Base-by-base conservation (phyloP, 2,797 vertebrate species). In the Nannoperca australis region DNA sequence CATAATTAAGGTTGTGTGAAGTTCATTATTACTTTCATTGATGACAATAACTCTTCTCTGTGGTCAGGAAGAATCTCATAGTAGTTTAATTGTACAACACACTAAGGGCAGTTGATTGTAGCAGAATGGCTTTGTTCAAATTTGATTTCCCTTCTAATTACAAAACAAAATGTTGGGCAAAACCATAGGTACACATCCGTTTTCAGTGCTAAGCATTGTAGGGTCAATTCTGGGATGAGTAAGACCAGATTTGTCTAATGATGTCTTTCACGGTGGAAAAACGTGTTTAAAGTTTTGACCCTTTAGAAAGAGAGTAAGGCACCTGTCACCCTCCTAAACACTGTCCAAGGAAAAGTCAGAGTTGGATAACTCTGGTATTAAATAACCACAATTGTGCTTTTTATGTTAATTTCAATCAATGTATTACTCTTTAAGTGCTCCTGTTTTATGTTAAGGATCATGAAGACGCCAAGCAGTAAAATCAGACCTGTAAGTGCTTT, bases 21-120 rank as follows among this genome's bases (percentile, higher is more conserved):
- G 14, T 66, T 55, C n/a, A 62, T 78, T 32, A 34, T 58, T 36
- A 30, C 10, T 42, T 70, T 73, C 6, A 27, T 1, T 14, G 55
- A 1, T 38, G 18, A 67, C 63, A 61, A 13, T 38, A 58, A 45
- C 5, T 30, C 2, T 24, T 45, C 3, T 70, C 32, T 40, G 22
- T 38, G 13, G 24, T 44, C 20, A 18, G 24, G 30, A 40, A 38
- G 4, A 30, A 20, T 45, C 22, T 22, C 32, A 62, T 24, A 15
- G 32, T 40, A 13, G 22, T 53, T 38, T 36, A 22, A 47, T 49
- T 14, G 64, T 30, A 2, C 11, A 7, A 24, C 42, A 27, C 24
- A 27, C 2, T 27, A 49, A 49, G 53, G 45, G 47, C 53, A 49
- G 15, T 22, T 59, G 51, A 34, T 13, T 36, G 54, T 42, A 20